Conservation (phyloP, 2,888 invertebrate genomes). For the Chironomus riparius region DNA sequence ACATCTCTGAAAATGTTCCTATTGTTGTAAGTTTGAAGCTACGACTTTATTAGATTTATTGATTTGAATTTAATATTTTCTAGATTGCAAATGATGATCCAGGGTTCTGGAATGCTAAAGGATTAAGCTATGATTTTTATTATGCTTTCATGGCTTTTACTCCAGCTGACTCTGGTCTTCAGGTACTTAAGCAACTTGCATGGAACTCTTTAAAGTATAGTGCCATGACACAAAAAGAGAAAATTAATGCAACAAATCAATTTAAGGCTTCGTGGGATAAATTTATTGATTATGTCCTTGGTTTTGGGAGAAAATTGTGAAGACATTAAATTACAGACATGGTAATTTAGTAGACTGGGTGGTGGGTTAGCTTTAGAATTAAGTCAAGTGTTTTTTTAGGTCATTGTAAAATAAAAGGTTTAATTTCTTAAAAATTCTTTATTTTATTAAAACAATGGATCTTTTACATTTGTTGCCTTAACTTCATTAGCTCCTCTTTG, state of each 20-base stretch:
- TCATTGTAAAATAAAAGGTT: too few species aligned
- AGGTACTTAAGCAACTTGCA: conserved; percentile 54
- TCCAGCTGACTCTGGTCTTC: conserved; percentile 49
- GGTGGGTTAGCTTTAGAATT: too few species aligned
- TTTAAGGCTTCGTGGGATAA: conserved; percentile 35
- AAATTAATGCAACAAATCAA: conserved; percentile 31
- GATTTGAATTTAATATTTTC: background rate
- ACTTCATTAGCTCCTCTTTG: too few species aligned
- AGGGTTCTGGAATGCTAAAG: conserved; percentile 52
- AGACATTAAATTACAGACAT: background rate
- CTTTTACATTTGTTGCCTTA: too few species aligned
- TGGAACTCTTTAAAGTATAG: conserved; percentile 47
- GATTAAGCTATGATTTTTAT: conserved; percentile 57
- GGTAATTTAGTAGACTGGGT: too few species aligned
- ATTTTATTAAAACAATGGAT: too few species aligned
- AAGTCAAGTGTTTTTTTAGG: too few species aligned
- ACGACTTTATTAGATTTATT: too few species aligned
- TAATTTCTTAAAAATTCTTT: too few species aligned
- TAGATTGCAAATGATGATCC: conserved; percentile 49
- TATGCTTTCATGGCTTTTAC: conserved; percentile 57
- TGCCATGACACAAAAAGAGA: conserved; percentile 33
- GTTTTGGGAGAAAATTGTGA: background rate
- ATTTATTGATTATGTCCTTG: conserved; percentile 31
- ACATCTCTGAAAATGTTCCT: conserved; percentile 51
- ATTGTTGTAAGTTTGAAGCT: conserved; percentile 46